These are phyloP conservation scores for Pluvianellus socialis DNA, from an alignment of 2,113 vertebrate species.

Conservation along the genomic window DNA sequence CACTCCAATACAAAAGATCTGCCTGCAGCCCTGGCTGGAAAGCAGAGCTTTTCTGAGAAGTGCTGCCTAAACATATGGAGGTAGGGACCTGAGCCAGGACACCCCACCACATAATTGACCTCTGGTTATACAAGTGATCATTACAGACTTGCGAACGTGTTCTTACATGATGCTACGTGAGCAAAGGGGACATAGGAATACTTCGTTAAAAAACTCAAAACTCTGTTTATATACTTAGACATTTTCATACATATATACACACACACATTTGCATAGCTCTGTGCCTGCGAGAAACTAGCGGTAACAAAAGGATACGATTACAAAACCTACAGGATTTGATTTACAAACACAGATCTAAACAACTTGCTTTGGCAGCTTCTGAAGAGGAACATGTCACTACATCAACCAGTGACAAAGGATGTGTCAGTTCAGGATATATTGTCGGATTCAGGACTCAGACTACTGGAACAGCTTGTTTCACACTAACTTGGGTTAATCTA, in stretches of 20 bases:
- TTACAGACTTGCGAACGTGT: not conserved
- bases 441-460: not conserved
- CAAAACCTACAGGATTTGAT: not conserved
- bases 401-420: not conserved
- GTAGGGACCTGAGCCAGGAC: not conserved
- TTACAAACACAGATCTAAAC: not conserved
- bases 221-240: not conserved
- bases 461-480: not conserved
- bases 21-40: not conserved
- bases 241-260: too few species aligned
- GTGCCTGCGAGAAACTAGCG: not conserved
- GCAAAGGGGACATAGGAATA: not conserved
- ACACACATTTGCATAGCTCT: not conserved
- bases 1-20: not conserved
- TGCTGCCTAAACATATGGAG: not conserved
- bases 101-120: not conserved
- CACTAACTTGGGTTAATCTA: too few species aligned
- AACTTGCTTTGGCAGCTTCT: not conserved
- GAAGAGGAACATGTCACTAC: not conserved
- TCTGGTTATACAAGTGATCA: not conserved
- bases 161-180: not conserved
- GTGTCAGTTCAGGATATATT: not conserved
- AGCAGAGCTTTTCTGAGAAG: not conserved
- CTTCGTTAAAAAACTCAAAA: not conserved
- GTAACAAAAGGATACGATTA: not conserved